These are phyloP conservation scores for Rhea pennata DNA, from an alignment of 2,113 vertebrate genomes.

Conservation along the genomic window DNA sequence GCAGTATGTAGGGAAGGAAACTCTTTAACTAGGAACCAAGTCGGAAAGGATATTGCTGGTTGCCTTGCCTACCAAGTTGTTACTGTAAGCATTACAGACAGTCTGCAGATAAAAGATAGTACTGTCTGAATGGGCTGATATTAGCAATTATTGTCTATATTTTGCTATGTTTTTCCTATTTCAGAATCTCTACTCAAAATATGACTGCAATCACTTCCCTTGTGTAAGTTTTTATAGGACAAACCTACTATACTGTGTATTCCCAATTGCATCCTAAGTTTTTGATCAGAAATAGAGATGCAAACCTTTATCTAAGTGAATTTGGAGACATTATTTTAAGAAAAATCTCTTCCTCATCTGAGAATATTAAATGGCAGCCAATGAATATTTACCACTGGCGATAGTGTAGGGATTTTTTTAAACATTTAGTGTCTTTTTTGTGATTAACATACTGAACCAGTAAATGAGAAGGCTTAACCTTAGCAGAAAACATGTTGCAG, in stretches of 20 bases:
- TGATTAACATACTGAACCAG: not conserved
- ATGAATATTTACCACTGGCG: not conserved
- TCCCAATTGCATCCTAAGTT: not conserved
- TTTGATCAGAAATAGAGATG: not conserved
- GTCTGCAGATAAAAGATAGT: not conserved
- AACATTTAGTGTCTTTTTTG: not conserved
- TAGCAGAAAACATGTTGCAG: not conserved
- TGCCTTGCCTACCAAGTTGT: slow-evolving; percentile 30
- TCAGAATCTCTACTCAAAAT: not conserved
- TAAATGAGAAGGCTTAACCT: not conserved
- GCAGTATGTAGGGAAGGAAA: not conserved
- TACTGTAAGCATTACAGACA: not conserved
- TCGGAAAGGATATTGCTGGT: not conserved
- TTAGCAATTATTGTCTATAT: not conserved
- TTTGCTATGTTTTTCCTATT: slow-evolving; percentile 25
- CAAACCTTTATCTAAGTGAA: not conserved
- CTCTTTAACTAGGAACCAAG: not conserved
- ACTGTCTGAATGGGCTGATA: not conserved
- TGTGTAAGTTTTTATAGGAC: not conserved
- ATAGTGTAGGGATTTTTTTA: not conserved
- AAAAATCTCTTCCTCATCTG: not conserved
- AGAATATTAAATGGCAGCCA: not conserved
- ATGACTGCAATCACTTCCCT: not conserved
- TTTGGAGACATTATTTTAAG: not conserved
- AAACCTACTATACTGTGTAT: not conserved